Evolutionary conservation across 2,888 invertebrate species (phyloP).

Genomic region (Pherbina coryleti): DNA sequence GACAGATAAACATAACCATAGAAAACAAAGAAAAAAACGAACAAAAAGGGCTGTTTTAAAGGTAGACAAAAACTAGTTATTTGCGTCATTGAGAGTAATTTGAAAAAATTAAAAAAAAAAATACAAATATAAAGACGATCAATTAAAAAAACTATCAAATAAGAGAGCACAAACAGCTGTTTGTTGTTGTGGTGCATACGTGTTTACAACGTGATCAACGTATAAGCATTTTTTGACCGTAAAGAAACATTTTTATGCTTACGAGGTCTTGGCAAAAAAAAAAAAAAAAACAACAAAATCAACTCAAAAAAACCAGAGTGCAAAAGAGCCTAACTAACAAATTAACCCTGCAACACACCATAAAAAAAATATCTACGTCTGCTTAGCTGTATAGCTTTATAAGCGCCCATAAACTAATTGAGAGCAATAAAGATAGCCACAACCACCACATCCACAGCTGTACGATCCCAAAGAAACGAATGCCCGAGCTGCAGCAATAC

Average conservation of each 20-base stretch:
- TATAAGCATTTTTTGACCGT: neutral
- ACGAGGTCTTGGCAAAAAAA: neutral
- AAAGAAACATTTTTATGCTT: neutral
- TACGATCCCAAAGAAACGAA: neutral
- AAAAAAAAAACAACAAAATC: neutral
- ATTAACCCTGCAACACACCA: neutral
- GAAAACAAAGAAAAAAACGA: neutral
- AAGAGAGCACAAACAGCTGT: constrained; percentile 12
- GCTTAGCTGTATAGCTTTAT: neutral
- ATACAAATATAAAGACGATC: neutral
- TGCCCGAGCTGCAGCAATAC: neutral
- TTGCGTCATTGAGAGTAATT: neutral
- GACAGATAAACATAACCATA: neutral
- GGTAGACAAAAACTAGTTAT: neutral
- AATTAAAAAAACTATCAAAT: neutral
- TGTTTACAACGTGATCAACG: constrained; percentile 11
- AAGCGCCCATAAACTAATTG: neutral
- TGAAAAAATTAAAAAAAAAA: neutral
- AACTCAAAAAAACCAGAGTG: neutral
- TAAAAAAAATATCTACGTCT: neutral
- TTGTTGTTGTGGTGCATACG: constrained; percentile 2
- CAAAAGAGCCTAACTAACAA: neutral
- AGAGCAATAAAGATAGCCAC: constrained; percentile 1
- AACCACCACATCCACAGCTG: constrained; percentile 1
- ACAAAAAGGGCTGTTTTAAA: neutral